These are phyloP conservation scores for Oligia latruncula DNA, from an alignment of 2,888 invertebrate species.

Conservation along the genomic window DNA sequence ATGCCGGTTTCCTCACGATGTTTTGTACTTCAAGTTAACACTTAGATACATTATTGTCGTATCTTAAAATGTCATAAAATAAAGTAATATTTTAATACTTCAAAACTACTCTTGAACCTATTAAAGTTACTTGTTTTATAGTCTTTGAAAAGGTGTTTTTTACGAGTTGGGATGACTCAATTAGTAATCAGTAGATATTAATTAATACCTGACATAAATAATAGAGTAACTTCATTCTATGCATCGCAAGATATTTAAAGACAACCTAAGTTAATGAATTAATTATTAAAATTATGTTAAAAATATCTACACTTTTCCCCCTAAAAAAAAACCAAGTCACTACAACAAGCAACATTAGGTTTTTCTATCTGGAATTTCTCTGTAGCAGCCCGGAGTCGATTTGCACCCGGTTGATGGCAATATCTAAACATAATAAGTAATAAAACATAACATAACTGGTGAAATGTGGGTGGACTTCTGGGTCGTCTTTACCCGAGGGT, in stretches of 20 bases:
- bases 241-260: not conserved
- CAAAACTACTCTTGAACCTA: not conserved
- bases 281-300: not conserved
- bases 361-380: too few relatives aligned
- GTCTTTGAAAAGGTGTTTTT: not conserved
- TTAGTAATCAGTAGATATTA: not conserved
- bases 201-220: not conserved
- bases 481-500: too few relatives aligned
- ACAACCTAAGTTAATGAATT: too few relatives aligned
- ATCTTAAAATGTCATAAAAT: conserved; percentile 5
- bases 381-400: too few relatives aligned
- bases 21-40: not conserved
- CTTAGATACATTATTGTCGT: not conserved
- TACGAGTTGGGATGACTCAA: conserved; percentile 4
- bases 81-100: conserved; percentile 8
- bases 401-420: not conserved
- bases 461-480: not conserved
- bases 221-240: conserved; percentile 3
- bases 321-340: not conserved
- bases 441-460: not conserved
- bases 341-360: not conserved
- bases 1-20: not conserved
- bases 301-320: not conserved
- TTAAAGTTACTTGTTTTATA: not conserved
- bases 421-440: not conserved